These are phyloP conservation scores for Bugula neritina DNA, from an alignment of 2,888 invertebrate genomes.

Conservation along the genomic window DNA sequence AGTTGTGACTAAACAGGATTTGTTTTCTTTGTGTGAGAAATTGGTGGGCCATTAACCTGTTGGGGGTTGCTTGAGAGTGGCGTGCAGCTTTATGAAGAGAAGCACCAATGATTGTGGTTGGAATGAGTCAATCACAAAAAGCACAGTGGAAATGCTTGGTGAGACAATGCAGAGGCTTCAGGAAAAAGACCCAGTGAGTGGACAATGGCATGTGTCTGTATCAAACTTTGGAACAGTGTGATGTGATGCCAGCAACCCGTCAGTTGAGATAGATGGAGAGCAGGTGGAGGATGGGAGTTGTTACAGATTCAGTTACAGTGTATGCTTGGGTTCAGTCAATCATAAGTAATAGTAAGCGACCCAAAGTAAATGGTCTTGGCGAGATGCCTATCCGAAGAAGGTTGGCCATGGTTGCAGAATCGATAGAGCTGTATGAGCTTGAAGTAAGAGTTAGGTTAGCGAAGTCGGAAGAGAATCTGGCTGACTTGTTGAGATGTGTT, in stretches of 20 bases:
- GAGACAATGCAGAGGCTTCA: slow-evolving; percentile 22
- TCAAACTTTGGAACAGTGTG: background rate
- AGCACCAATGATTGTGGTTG: background rate
- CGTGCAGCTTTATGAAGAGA: slow-evolving; percentile 26
- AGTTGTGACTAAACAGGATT: background rate
- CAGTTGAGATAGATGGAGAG: slow-evolving; percentile 15
- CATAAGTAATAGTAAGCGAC: background rate
- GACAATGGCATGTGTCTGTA: slow-evolving; percentile 26
- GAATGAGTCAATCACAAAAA: background rate
- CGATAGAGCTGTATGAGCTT: background rate
- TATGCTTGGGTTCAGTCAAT: background rate
- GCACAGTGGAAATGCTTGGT: slow-evolving; percentile 1
- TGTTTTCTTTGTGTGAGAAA: slow-evolving; percentile 27
- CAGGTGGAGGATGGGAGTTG: slow-evolving; percentile 17
- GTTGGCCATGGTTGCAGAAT: background rate
- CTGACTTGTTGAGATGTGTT: background rate
- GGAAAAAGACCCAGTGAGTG: slow-evolving; percentile 26
- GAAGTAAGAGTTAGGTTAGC: background rate
- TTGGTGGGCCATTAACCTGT: slow-evolving; percentile 27
- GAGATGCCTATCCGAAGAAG: background rate
- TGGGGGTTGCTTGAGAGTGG: slow-evolving; percentile 28
- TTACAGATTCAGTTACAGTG: slow-evolving; percentile 26
- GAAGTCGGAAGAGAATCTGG: slow-evolving; percentile 2
- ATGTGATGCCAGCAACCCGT: slow-evolving; percentile 23
- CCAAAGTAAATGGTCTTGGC: background rate